Evolutionary conservation across 2,888 invertebrate species (phyloP), one percentile per base, ranked within the genome.

Genomic region (Siphonodentalium dalli): DNA sequence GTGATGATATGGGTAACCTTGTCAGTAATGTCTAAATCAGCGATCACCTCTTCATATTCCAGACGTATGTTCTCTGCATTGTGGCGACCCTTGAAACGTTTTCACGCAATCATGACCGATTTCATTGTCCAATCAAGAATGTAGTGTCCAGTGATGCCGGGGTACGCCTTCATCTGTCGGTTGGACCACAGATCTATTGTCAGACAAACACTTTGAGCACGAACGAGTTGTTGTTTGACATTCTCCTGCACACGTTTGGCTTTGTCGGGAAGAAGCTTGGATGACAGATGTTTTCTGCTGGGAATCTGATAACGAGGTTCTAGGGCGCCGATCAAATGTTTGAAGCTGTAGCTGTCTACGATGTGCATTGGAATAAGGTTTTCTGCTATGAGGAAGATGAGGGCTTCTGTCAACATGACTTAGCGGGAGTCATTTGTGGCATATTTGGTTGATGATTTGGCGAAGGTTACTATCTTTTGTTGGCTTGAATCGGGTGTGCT

Each of bases 171-270:
- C 56, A 52, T 62, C 39, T 56, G 62, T 9, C 54, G 28, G 26
- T 54, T 54, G 4, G 56, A 48, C 56, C 55, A 62, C 1, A 62
- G 21, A 34, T 62, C 62, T 3, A 58, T 46, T 8, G 62, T 56
- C 5, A 59, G 34, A 27, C 54, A 48, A 4, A 62, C 34, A 62
- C 44, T 56, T 27, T 46, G 35, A 15, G 52, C 57, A n/a, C 13
- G n/a, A 33, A 45, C 27, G 27, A 61, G 43, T 20, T 42, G 26
- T 23, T 29, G 4, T 31, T 40, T 55, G 5, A 59, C 7, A 15
- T 48, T 31, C 18, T 21, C 18, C 24, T 26, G 27, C 1, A 58
- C 26, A 31, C 40, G 34, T 7, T 27, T 29, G 15, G 39, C 44
- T 20, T 52, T 59, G 21, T 47, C 48, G 18, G 37, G 35, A 4